Percentiles rank a stretch among this genome's conserved stretches.
Conservation (phyloP, 2,797 vertebrate species). For the Urophycis tenuis region DNA sequence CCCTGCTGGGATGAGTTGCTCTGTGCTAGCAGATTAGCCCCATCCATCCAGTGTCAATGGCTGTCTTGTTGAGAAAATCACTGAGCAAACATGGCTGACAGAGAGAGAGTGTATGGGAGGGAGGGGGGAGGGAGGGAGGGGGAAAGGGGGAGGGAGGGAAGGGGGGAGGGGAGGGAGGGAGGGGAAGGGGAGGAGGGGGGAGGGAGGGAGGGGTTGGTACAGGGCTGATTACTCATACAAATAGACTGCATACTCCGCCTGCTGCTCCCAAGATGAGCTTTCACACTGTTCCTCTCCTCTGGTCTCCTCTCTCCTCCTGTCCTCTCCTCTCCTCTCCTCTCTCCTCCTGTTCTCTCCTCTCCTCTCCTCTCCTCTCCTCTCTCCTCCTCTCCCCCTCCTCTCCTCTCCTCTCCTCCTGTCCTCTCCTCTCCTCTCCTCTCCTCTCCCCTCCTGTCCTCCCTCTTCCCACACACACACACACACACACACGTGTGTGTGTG, state of each 20-base stretch:
- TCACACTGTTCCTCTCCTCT: slow-evolving; percentile 13
- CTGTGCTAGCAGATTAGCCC: slow-evolving; percentile 92
- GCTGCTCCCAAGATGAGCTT: slow-evolving; percentile 79
- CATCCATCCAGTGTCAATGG: slow-evolving; percentile 99
- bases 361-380: background rate
- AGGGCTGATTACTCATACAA: slow-evolving; percentile 96
- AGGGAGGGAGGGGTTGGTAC: slow-evolving; percentile 51
- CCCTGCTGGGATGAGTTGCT: slow-evolving; percentile 87
- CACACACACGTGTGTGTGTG: too few species aligned
- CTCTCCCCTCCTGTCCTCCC: background rate
- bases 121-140: background rate
- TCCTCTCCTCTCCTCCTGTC: slow-evolving; percentile 45
- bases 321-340: background rate
- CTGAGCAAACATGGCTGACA: slow-evolving; percentile 99
- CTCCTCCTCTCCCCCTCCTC: slow-evolving; percentile 18
- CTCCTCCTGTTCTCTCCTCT: slow-evolving; percentile 31
- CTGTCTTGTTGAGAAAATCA: slow-evolving; percentile 99
- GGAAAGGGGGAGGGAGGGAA: slow-evolving; percentile 17
- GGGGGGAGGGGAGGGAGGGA: background rate
- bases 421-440: background rate
- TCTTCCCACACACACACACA: background rate
- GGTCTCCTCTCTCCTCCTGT: background rate
- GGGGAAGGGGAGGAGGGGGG: slow-evolving; percentile 16
- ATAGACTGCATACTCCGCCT: slow-evolving; percentile 92
- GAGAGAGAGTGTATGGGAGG: slow-evolving; percentile 58